These are phyloP conservation scores for Eriocheir sinensis DNA, from an alignment of 1,140 invertebrate genomes.

Conservation along the genomic window DNA sequence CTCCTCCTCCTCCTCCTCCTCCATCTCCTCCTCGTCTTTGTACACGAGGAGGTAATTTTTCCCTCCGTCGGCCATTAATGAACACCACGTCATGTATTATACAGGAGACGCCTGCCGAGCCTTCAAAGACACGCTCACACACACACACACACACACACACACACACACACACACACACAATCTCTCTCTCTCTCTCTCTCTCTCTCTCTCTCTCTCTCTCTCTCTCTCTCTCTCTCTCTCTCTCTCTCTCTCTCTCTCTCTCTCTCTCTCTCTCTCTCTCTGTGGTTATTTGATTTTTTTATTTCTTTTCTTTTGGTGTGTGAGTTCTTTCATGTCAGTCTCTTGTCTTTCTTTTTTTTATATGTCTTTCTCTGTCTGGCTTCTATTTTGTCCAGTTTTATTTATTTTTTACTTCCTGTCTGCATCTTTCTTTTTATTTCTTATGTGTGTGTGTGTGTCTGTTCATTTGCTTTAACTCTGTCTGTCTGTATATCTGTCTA, in stretches of 20 bases:
- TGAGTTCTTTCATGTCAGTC: no score
- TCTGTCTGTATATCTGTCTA: no score
- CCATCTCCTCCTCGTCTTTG: not conserved
- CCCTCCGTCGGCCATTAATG: not conserved
- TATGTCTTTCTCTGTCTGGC: no score
- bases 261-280: not conserved
- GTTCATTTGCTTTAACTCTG: no score
- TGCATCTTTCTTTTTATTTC: no score
- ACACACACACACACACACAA: no score
- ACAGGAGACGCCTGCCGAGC: not conserved
- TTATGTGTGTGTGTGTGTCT: no score
- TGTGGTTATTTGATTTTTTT: not conserved
- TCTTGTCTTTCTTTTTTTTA: no score
- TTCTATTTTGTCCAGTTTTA: no score
- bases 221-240: constrained; percentile 22
- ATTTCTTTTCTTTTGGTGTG: not conserved
- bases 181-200: not conserved
- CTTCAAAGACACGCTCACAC: not conserved
- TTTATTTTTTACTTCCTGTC: no score
- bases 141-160: no score
- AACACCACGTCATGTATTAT: not conserved
- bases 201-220: constrained; percentile 9
- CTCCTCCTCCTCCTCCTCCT: not conserved
- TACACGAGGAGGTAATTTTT: not conserved
- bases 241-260: constrained; percentile 22